Conservation (phyloP, 1,140 invertebrate species). For the Leucophenga varia region DNA sequence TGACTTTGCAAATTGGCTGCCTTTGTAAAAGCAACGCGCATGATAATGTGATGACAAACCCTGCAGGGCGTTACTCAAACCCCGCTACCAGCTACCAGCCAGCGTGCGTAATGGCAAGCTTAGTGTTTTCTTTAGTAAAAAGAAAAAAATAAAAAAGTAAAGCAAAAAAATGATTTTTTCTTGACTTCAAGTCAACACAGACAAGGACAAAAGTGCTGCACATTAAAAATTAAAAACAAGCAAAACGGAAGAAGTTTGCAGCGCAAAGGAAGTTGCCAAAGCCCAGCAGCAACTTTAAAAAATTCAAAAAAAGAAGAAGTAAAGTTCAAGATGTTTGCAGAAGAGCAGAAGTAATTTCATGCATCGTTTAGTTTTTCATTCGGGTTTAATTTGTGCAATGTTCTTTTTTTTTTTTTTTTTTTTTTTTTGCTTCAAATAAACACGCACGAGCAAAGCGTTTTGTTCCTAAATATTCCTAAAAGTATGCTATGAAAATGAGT, state of each 20-base stretch:
- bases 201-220: constrained; percentile 20
- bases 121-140: no score
- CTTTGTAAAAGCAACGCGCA: constrained; percentile 13
- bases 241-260: constrained; percentile 19
- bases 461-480: no score
- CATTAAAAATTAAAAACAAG: constrained; percentile 50
- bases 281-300: constrained; percentile 8
- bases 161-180: no score
- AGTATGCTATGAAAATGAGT: no score
- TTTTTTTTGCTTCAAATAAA: constrained; percentile 25
- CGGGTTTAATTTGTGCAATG: constrained; percentile 54
- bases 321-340: constrained; percentile 1
- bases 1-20: constrained; percentile 50
- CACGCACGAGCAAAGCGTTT: no score
- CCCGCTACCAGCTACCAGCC: no score
- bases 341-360: constrained; percentile 53
- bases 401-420: no score
- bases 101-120: no score
- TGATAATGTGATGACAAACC: not conserved
- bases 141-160: no score
- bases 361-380: constrained; percentile 56
- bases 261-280: constrained; percentile 3
- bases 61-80: no score
- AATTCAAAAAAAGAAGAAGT: no score
- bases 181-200: no score